These are phyloP conservation scores for Ptiloglossa arizonensis DNA, from an alignment of 1,140 invertebrate genomes.

Conservation along the genomic window DNA sequence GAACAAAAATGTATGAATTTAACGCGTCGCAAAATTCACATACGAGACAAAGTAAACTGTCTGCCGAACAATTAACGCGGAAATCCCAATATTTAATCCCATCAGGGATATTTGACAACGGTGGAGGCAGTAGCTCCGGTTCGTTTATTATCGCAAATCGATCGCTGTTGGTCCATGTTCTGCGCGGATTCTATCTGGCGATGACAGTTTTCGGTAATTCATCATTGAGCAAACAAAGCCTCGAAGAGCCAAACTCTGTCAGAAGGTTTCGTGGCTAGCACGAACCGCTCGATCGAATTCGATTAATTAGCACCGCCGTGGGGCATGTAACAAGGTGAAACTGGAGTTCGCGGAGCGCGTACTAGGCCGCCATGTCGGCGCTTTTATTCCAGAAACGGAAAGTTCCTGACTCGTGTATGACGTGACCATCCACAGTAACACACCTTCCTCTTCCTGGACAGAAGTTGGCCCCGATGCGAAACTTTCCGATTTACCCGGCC, in stretches of 20 bases:
- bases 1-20: too few species aligned
- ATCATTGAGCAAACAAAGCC: neutral
- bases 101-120: neutral
- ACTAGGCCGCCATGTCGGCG: neutral
- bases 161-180: neutral
- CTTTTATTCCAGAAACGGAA: conserved; percentile 5
- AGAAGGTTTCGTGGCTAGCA: neutral
- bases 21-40: too few species aligned
- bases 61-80: neutral
- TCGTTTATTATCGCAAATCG: neutral
- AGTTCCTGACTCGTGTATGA: neutral
- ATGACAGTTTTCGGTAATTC: neutral
- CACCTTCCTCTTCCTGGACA: neutral
- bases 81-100: neutral
- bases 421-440: conserved; percentile 21
- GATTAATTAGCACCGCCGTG: conserved; percentile 20
- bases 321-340: conserved; percentile 23
- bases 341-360: neutral
- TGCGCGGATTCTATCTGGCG: neutral
- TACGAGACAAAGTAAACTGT: too few species aligned
- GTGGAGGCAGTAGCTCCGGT: neutral
- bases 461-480: neutral
- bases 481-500: conserved; percentile 23
- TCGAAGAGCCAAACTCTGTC: neutral
- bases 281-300: conserved; percentile 14